phyloP scores from a whole-genome alignment of 2,888 invertebrate genomes.

The Athalia circularis region DNA sequence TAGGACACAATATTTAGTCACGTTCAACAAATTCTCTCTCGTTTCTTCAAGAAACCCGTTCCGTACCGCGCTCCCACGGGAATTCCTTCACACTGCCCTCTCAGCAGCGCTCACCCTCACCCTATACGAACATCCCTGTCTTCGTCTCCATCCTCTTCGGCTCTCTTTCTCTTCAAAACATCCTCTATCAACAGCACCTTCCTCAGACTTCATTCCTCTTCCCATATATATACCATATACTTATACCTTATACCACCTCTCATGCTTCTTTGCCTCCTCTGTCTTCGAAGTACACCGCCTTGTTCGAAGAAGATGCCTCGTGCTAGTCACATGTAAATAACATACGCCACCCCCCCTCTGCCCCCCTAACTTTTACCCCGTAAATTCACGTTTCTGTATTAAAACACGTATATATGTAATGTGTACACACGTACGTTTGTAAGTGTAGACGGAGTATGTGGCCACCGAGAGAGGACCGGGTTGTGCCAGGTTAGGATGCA shows the following conservation, averaged over 20 bases:
- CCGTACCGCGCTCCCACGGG: conserved; percentile 41
- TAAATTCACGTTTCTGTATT: neutral
- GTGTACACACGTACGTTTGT: conserved; percentile 14
- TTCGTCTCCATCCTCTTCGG: neutral
- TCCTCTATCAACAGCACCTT: conserved; percentile 56
- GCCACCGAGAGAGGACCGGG: conserved; percentile 17
- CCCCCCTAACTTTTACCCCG: neutral
- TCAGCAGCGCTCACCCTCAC: conserved; percentile 23
- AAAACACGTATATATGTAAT: neutral
- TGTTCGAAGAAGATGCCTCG: conserved; percentile 39
- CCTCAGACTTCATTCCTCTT: conserved; percentile 40
- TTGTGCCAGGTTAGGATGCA: conserved; percentile 45
- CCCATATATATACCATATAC: neutral
- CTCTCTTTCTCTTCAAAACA: conserved; percentile 56
- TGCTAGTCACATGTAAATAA: conserved; percentile 45
- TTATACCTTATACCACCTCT: conserved; percentile 1
- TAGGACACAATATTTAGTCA: conserved; percentile 45
- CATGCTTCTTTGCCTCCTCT: neutral
- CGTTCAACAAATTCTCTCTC: conserved; percentile 43
- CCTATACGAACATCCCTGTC: neutral
- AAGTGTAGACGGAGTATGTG: neutral
- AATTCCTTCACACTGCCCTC: conserved; percentile 28
- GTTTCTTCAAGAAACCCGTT: conserved; percentile 40
- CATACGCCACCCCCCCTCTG: conserved; percentile 1
- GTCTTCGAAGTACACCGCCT: conserved; percentile 34